These are phyloP conservation scores for Rhineura floridana DNA, from an alignment of 2,113 vertebrate genomes.

Conservation along the genomic window DNA sequence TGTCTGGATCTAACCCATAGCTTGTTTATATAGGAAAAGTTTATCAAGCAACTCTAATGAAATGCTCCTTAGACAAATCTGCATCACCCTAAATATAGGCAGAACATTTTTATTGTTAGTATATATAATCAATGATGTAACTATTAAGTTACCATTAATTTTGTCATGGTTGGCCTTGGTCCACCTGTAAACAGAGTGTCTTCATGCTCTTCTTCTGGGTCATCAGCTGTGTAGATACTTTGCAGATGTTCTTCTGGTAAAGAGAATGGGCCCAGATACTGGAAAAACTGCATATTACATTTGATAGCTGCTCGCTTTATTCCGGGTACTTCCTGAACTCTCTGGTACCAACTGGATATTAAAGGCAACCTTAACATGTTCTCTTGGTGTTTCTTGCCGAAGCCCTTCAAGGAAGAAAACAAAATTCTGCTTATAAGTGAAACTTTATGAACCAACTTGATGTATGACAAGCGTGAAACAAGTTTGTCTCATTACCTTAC, in stretches of 20 bases:
- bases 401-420: slow-evolving; percentile 71
- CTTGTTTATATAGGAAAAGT: no score
- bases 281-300: slow-evolving; percentile 82
- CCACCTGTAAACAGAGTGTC: slow-evolving; percentile 87
- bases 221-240: slow-evolving; percentile 29
- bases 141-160: slow-evolving; percentile 86
- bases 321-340: slow-evolving; percentile 87
- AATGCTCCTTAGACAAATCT: neutral
- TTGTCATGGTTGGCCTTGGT: slow-evolving; percentile 93
- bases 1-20: no score
- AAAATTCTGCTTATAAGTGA: neutral
- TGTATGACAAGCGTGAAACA: neutral
- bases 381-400: slow-evolving; percentile 67
- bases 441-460: neutral
- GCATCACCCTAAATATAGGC: neutral
- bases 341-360: slow-evolving; percentile 86
- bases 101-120: neutral
- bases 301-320: slow-evolving; percentile 80
- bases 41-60: neutral
- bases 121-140: slow-evolving; percentile 12
- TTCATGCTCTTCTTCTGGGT: slow-evolving; percentile 64
- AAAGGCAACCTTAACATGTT: slow-evolving; percentile 79
- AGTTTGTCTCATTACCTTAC: neutral
- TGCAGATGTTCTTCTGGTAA: slow-evolving; percentile 7
- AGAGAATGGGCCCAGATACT: slow-evolving; percentile 54